Base-by-base conservation (phyloP, 1,140 invertebrate genomes). In the Andrena cerasifolii region DNA sequence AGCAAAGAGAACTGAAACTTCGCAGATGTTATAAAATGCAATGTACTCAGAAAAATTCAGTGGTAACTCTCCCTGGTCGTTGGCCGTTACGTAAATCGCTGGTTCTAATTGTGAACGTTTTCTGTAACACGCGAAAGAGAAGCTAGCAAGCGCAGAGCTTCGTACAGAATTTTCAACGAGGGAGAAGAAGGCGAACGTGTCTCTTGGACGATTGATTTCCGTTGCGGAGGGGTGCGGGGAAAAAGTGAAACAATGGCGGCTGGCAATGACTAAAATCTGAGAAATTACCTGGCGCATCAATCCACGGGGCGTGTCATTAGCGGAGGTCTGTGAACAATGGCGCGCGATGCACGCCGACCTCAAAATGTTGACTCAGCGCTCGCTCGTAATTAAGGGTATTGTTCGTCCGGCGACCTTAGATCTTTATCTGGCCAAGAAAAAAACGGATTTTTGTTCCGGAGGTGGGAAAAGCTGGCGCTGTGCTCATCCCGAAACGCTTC, bases 341-440 rank as follows among this genome's bases (percentile, higher is more conserved):
- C 8, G 18, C 0, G 40, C 49, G 76, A n/a, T 45, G 40, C 58
- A 62, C 21, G 16, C 31, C 36, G 21, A 12, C 53, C 51, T 53
- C 31, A 26, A 58, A 63, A 74, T 58, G 71, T 79, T 74, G 28
- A 65, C 53, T 49, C 71, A 14, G 49, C 71, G 61, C 43, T 59
- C 49, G 49, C 14, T 8, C 45, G 71, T 75, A 51, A 79, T 79
- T 79, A 66, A 79, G 24, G 47, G 53, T 65, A 75, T 75, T 75
- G 71, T 75, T 79, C 54, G 21, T 12, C 12, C 61, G 3, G 28
- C 16, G 66, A 71, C 54, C 31, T 77, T 59, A 61, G 31, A 47
- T 78, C 47, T 78, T 31, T 70, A 33, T 54, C 36, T 63, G 67
- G 26, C 0, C 8, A 14, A 14, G 21, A 18, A 36, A 16, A 14